phyloP scores from a whole-genome alignment of 2,888 invertebrate genomes.

The Syrphus vitripennis region DNA sequence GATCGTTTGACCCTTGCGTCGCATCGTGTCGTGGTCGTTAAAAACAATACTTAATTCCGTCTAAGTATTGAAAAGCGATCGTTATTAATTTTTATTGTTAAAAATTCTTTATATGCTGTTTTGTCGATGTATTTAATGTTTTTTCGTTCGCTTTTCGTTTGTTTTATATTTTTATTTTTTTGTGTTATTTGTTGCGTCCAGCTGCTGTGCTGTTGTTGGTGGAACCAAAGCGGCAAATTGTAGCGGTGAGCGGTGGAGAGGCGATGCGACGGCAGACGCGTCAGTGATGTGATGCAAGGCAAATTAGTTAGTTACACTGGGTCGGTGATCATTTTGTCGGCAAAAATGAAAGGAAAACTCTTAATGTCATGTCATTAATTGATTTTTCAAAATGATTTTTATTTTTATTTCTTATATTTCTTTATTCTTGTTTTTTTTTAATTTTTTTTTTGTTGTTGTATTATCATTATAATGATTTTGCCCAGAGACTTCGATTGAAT shows the following conservation, averaged over 20 bases:
- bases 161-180: slow-evolving; percentile 17
- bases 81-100: slow-evolving; percentile 70
- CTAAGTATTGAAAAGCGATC: slow-evolving; percentile 63
- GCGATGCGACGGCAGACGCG: slow-evolving; percentile 21
- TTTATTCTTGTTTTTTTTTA: not conserved
- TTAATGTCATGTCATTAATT: slow-evolving; percentile 80
- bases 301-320: slow-evolving; percentile 69
- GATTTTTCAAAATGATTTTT: slow-evolving; percentile 72
- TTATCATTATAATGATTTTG: too few relatives aligned
- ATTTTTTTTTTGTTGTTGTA: not conserved
- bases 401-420: slow-evolving; percentile 3
- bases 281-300: slow-evolving; percentile 68
- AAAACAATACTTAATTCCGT: slow-evolving; percentile 60
- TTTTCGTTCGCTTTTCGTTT: slow-evolving; percentile 24
- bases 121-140: slow-evolving; percentile 51
- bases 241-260: not conserved
- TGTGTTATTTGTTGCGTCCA: slow-evolving; percentile 55
- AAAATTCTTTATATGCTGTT: slow-evolving; percentile 51
- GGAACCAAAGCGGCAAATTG: not conserved
- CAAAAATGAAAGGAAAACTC: slow-evolving; percentile 75
- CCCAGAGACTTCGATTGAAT: slow-evolving; percentile 30
- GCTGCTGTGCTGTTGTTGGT: slow-evolving; percentile 3
- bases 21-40: slow-evolving; percentile 17
- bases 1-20: slow-evolving; percentile 61
- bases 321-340: slow-evolving; percentile 62